Evolutionary conservation across 2,113 vertebrate genomes (phyloP).

Genomic region (Xyrauchen texanus): DNA sequence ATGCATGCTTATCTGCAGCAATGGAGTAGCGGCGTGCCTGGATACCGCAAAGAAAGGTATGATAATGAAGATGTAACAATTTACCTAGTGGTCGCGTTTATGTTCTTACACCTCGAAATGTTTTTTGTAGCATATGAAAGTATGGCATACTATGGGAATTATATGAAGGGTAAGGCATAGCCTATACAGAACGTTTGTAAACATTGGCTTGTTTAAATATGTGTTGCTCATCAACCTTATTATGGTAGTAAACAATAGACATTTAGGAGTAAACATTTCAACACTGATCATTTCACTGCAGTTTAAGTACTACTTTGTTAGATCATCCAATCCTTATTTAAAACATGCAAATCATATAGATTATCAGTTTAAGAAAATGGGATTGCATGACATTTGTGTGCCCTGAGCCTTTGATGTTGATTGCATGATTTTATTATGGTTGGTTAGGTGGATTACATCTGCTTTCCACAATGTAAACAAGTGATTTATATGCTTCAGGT

Average conservation of each 20-base stretch:
- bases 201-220: too few species aligned
- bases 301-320: not conserved
- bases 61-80: not conserved
- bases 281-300: not conserved
- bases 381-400: too few species aligned
- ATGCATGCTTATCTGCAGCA: not conserved
- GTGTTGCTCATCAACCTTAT: not conserved
- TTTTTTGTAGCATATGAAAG: too few species aligned
- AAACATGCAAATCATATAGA: too few species aligned
- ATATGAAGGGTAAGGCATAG: too few species aligned
- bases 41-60: conserved; percentile 21
- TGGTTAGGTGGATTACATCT: not conserved
- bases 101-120: too few species aligned
- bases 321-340: not conserved
- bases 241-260: not conserved
- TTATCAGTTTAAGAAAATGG: too few species aligned
- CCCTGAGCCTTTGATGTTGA: not conserved
- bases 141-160: too few species aligned
- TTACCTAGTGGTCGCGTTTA: too few species aligned
- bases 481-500: not conserved
- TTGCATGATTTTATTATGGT: not conserved
- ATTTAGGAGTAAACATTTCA: not conserved
- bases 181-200: not conserved
- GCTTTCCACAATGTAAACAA: not conserved
- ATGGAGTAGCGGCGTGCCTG: conserved; percentile 41